Base-by-base conservation (phyloP, 2,888 invertebrate species). In the Drosophila kuntzei region DNA sequence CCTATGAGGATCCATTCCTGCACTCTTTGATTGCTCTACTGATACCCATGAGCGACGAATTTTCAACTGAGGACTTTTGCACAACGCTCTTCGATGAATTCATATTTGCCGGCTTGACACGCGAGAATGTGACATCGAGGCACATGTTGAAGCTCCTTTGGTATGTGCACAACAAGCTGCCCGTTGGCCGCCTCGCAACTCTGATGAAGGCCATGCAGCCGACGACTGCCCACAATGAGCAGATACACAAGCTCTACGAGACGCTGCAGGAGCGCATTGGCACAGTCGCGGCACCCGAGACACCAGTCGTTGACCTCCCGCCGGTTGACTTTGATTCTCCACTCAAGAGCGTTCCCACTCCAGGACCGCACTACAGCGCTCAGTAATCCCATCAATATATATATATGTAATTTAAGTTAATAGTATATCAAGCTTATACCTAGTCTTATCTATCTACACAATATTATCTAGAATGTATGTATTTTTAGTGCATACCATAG, bases 21-120 rank as follows among this genome's bases (percentile, higher is more conserved):
- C 98, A 99, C 93, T 97, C 97, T 12, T 93, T 99, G 84, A 92
- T 92, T 65, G 96, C 97, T 0, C 92, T 97, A 46, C 93, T 99
- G 7, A 96, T 98, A 78, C 96, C 96, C 67, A 95, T 98, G 94
- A 95, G 96, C 3, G 98, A 99, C 77, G 98, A 98, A 92, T 98
- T 99, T 90, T 94, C 96, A 76, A 96, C 97, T 0, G 98, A 98
- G 92, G 98, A 98, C 81, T 98, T 98, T 91, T 98, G 98, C 92
- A 98, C 98, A 2, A 97, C 97, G 1, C 94, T 99, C 43, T 98
- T 99, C 93, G 98, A 98, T 92, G 98, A 98, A 91, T 98, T 98
- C 92, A 96, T 99, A 89, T 96, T 98, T 92, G 97, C 98, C 61
- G 97, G 97, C 0, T 93, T 98, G 16, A 95, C 96, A 1, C 95